These are phyloP conservation scores for Brachionus paranguensis DNA, from an alignment of 1,140 invertebrate genomes.

Conservation along the genomic window DNA sequence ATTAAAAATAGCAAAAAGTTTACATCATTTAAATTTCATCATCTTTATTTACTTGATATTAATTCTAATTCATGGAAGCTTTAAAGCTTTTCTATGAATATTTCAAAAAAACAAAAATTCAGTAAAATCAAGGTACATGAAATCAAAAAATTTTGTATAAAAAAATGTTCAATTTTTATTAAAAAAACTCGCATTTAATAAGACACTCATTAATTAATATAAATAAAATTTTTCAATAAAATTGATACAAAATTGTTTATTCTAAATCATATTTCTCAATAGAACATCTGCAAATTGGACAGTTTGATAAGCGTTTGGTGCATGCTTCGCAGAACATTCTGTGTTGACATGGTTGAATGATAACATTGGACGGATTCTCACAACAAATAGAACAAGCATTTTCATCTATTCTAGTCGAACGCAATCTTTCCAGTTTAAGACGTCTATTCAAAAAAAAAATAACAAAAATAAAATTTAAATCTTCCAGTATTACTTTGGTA, in stretches of 20 bases:
- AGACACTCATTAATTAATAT: not conserved
- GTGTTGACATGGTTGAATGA: slow-evolving; percentile 73
- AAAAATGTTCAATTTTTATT: not conserved
- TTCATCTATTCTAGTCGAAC: slow-evolving; percentile 70
- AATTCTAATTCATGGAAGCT: too few relatives aligned
- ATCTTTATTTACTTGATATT: too few relatives aligned
- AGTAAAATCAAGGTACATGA: too few relatives aligned
- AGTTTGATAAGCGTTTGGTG: not conserved
- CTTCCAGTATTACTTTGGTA: slow-evolving; percentile 56
- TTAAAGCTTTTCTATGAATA: too few relatives aligned
- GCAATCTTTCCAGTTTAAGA: slow-evolving; percentile 67
- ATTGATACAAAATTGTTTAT: not conserved
- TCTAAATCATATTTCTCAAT: not conserved
- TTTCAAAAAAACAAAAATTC: too few relatives aligned
- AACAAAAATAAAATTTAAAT: not conserved
- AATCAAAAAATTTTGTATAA: not conserved
- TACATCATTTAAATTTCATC: too few relatives aligned
- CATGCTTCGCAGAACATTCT: slow-evolving; percentile 51
- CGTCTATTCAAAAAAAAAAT: slow-evolving; percentile 58
- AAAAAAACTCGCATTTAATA: not conserved
- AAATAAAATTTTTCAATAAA: not conserved
- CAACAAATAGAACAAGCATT: slow-evolving; percentile 82
- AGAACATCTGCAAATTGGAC: slow-evolving; percentile 20
- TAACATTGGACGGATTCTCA: slow-evolving; percentile 69
- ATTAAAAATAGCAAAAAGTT: too few relatives aligned